A percentile compares a stretch with the other conserved stretches of the same genome.
These are phyloP conservation scores for Gymnoscopelus braueri DNA, from an alignment of 2,797 vertebrate species.

Conservation along the genomic window DNA sequence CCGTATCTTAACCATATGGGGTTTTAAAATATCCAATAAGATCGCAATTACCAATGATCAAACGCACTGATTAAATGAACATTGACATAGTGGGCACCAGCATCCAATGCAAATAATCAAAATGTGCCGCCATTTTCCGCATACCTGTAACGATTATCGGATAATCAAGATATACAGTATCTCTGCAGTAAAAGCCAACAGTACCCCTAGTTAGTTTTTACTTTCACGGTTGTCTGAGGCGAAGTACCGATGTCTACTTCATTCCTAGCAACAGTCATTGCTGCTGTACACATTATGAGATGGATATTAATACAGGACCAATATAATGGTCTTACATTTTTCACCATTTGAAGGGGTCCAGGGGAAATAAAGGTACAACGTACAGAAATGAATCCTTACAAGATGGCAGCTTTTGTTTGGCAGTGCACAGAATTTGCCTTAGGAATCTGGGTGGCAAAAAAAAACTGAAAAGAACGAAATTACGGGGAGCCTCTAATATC, in stretches of 20 bases:
- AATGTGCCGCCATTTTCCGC: neutral
- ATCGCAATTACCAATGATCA: slow-evolving; percentile 46
- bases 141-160: too few relatives aligned
- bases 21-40: slow-evolving; percentile 35
- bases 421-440: slow-evolving; percentile 1
- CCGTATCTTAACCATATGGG: slow-evolving; percentile 28
- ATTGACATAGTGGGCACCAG: slow-evolving; percentile 15
- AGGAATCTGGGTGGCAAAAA: slow-evolving; percentile 4
- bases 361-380: neutral
- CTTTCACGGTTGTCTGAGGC: neutral
- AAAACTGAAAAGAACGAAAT: neutral
- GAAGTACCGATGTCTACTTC: slow-evolving; percentile 10
- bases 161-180: too few relatives aligned
- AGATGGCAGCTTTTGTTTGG: slow-evolving; percentile 14
- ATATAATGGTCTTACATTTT: slow-evolving; percentile 34
- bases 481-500: slow-evolving; percentile 20
- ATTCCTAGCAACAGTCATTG: slow-evolving; percentile 17
- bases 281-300: slow-evolving; percentile 23
- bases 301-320: slow-evolving; percentile 30
- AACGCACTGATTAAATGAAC: slow-evolving; percentile 23
- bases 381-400: slow-evolving; percentile 8
- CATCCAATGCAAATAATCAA: neutral
- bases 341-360: slow-evolving; percentile 24
- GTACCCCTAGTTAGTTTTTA: neutral
- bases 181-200: too few relatives aligned